Conservation (phyloP, 2,888 invertebrate genomes). For the Tridacna crocea region DNA sequence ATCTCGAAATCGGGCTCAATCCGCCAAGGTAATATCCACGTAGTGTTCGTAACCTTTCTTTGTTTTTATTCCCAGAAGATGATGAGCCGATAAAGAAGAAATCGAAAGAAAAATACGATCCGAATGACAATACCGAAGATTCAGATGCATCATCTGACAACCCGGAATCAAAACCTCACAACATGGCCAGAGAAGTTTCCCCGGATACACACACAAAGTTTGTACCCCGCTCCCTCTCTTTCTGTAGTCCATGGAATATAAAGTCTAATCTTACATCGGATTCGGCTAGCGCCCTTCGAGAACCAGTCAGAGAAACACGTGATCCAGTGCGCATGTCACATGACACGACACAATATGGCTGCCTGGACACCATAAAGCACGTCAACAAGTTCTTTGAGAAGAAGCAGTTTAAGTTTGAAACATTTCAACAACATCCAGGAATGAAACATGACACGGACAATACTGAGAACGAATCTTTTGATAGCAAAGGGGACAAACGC, state of each 20-base stretch:
- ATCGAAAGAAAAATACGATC: background rate
- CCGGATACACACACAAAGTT: constrained; percentile 4
- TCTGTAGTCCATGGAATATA: constrained; percentile 4
- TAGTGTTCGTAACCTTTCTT: too few relatives aligned
- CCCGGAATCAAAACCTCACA: background rate
- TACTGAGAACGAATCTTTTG: constrained; percentile 24
- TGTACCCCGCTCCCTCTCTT: background rate
- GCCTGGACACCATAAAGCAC: background rate
- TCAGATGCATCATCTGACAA: constrained; percentile 10
- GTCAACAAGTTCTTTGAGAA: background rate
- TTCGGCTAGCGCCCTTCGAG: background rate
- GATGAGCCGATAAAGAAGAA: background rate
- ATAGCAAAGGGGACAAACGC: constrained; percentile 33
- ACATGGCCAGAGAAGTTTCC: background rate
- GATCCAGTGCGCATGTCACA: background rate
- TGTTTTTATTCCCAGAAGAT: background rate
- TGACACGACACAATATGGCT: background rate
- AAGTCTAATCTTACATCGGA: background rate
- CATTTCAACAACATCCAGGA: constrained; percentile 14
- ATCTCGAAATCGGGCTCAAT: too few relatives aligned
- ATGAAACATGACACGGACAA: background rate
- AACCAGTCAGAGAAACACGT: too few relatives aligned
- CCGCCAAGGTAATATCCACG: too few relatives aligned
- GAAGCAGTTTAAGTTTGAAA: background rate
- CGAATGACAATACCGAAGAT: background rate